Evolutionary conservation across 2,797 vertebrate species (phyloP), one percentile per base, ranked within the genome.

Genomic region (Esox masquinongy): DNA sequence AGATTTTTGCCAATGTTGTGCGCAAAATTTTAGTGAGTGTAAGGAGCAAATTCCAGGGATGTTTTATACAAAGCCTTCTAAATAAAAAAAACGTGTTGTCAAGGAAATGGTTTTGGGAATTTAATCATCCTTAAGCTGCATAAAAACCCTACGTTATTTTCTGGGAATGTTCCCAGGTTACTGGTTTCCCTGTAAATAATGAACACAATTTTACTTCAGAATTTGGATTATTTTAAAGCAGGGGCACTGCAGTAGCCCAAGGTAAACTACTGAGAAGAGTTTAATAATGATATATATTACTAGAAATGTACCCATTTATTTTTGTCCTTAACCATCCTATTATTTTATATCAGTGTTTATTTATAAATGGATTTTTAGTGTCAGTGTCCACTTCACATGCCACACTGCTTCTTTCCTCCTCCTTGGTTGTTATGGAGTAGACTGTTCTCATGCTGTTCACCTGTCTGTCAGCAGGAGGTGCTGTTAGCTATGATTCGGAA

Each of bases 311-410:
- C 75, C 83, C 83, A 84, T 88, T 76, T 76, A 87, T 83, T 76
- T 76, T 87, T 83, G 86, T 67, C 84, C 12, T 85, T 91, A 83
- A 74, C 75, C 87, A 85, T 93, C 85, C 88, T 88, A 90, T 89
- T 89, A 86, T 88, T 88, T 93, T 87, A 89, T 93, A 92, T 94
- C 87, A 91, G 80, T 94, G 92, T 94, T 90, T 86, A 85, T 91
- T 84, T 92, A 89, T 93, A 83, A 88, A 89, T 93, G 92, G 91
- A 86, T 88, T 88, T 83, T 90, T 66, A 86, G 79, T 88, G 87
- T 87, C 80, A 88, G 89, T 92, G 89, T 94, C 89, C 88, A 88
- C 88, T 88, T 89, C 84, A 88, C 87, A 89, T 88, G 84, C 87
- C 91, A 92, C 92, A 90, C 90, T 92, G 90, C 91, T 90, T 92